Evolutionary conservation across 2,888 invertebrate species (phyloP).

Genomic region (Drosophila birchii): DNA sequence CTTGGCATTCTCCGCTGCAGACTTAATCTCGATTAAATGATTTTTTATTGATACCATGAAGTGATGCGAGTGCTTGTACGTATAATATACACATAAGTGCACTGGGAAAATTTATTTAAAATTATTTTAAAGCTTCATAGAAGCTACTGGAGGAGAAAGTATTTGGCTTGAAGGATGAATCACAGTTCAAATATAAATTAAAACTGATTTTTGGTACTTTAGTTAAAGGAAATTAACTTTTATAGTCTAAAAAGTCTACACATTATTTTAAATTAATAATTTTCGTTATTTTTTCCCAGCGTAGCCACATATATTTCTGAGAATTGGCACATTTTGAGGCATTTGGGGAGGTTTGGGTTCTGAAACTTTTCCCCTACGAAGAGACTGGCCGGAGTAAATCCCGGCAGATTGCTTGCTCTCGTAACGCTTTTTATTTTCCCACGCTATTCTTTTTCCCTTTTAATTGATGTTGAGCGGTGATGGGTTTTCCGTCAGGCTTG

Average conservation of each 20-base stretch:
- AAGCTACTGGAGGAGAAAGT: not conserved
- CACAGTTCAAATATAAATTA: not conserved
- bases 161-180: not conserved
- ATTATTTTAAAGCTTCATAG: not conserved
- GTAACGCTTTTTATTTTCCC: constrained; percentile 20
- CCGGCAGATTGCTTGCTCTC: constrained; percentile 18
- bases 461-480: constrained; percentile 55
- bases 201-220: not conserved
- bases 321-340: constrained; percentile 14
- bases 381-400: constrained; percentile 23
- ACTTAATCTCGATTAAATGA: constrained; percentile 30
- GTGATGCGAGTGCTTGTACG: not conserved
- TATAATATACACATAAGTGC: not conserved
- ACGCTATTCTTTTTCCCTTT: constrained; percentile 47
- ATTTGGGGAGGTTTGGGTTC: constrained; percentile 31
- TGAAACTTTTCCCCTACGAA: not conserved
- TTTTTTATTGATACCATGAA: constrained; percentile 32
- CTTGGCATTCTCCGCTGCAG: constrained; percentile 7
- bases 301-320: constrained; percentile 11
- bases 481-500: constrained; percentile 60
- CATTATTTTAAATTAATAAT: not conserved
- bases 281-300: not conserved
- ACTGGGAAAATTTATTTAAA: not conserved
- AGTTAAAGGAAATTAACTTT: not conserved
- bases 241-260: not conserved